Conservation (phyloP, 2,797 vertebrate species). For the Euthynnus affinis region DNA sequence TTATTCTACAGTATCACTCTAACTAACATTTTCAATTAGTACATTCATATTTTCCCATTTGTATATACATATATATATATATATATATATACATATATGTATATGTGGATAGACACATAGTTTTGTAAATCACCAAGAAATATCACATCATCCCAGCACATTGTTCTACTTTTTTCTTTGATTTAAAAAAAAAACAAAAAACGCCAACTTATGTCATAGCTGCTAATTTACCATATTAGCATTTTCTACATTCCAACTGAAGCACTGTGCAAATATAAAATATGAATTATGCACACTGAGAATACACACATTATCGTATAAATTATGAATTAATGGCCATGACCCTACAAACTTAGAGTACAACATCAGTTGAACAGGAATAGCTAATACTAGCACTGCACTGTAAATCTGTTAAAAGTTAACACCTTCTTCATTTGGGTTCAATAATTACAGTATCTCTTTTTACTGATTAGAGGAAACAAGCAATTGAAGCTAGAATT, state of each 20-base stretch:
- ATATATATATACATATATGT: neutral
- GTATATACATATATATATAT: neutral
- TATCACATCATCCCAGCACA: neutral
- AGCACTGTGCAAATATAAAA: constrained; percentile 7
- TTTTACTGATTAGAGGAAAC: constrained; percentile 18
- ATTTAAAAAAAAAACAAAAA: neutral
- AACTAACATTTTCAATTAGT: neutral
- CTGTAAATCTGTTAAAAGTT: neutral
- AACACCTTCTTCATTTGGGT: neutral
- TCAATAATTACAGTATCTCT: neutral
- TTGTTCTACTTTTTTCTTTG: neutral
- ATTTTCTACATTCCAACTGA: constrained; percentile 4
- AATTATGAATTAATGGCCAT: constrained; percentile 42
- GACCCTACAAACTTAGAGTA: constrained; percentile 30
- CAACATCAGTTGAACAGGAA: neutral
- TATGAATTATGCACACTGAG: constrained; percentile 46
- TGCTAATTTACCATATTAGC: neutral
- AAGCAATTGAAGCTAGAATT: neutral
- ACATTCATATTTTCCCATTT: neutral
- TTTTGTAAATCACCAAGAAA: neutral
- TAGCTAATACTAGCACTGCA: neutral
- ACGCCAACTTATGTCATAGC: neutral
- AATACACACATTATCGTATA: constrained; percentile 50
- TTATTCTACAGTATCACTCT: neutral
- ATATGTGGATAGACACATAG: neutral